Evolutionary conservation across 2,113 vertebrate genomes (phyloP).

Genomic region (Carassius gibelio): DNA sequence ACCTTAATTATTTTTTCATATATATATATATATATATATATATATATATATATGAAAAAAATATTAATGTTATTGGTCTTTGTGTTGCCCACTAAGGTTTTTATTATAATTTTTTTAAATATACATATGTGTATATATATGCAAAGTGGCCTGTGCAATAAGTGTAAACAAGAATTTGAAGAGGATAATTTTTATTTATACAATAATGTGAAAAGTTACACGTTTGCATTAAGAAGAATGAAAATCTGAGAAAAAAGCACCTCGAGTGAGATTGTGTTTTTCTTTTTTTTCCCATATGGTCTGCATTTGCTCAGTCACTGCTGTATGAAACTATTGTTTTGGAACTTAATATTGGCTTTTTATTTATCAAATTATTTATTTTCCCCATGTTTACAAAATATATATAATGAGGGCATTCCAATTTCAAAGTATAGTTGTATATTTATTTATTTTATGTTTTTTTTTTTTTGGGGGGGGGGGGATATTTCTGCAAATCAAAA

Average conservation of each 20-base stretch:
- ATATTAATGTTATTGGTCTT: not conserved
- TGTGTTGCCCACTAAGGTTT: not conserved
- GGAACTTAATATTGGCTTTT: not conserved
- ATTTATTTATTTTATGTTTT: too few relatives aligned
- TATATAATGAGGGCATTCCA: not conserved
- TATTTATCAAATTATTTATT: not conserved
- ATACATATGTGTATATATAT: not conserved
- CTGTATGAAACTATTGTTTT: not conserved
- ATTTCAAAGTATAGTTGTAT: not conserved
- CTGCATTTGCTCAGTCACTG: constrained; percentile 7
- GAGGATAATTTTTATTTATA: not conserved
- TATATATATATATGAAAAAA: not conserved
- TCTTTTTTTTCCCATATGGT: not conserved
- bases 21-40: not conserved
- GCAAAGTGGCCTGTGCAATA: constrained; percentile 53
- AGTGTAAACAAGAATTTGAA: constrained; percentile 21
- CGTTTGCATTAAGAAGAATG: constrained; percentile 17
- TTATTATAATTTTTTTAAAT: not conserved
- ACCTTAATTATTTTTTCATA: not conserved
- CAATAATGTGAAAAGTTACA: constrained; percentile 2
- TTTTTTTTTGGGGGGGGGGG: too few relatives aligned
- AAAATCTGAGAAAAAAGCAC: not conserved
- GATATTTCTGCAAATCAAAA: not conserved
- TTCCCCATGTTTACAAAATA: not conserved
- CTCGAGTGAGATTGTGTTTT: not conserved